Evolutionary conservation across 2,113 vertebrate species (phyloP).

Genomic region (Thunnus maccoyii): DNA sequence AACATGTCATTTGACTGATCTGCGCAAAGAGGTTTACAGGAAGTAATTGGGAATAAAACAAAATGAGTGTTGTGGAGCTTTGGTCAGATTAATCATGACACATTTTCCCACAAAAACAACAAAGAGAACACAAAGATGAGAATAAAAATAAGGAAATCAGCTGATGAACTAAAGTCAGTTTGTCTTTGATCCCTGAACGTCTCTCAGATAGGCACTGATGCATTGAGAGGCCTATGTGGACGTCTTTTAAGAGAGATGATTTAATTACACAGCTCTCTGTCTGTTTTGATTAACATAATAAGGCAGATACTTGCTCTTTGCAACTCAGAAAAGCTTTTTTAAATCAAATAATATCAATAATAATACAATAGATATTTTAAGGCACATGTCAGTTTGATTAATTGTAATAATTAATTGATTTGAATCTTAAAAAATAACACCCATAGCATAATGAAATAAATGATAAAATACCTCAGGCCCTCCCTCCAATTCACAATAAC

Average conservation of each 20-base stretch:
- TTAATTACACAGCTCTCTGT: slow-evolving; percentile 51
- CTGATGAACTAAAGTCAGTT: neutral
- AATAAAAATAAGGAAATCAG: neutral
- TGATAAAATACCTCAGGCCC: neutral
- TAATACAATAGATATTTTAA: neutral
- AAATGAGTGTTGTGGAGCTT: neutral
- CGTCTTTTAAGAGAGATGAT: slow-evolving; percentile 38
- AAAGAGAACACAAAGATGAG: neutral
- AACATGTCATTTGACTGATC: slow-evolving; percentile 10
- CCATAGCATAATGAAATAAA: neutral
- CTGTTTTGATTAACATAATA: slow-evolving; percentile 45
- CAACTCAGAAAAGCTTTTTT: neutral
- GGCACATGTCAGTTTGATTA: neutral
- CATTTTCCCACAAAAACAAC: neutral
- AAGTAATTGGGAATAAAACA: neutral
- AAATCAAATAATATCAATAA: neutral
- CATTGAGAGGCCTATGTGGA: slow-evolving; percentile 1
- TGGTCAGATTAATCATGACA: neutral
- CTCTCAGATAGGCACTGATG: slow-evolving; percentile 5
- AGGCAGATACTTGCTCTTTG: slow-evolving; percentile 5
- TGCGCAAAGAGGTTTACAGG: neutral
- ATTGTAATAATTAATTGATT: neutral
- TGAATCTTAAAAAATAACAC: neutral
- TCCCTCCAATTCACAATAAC: neutral
- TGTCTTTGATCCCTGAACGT: slow-evolving; percentile 29